Evolutionary conservation across 2,888 invertebrate species (phyloP), one percentile per base, ranked within the genome.

Genomic region (Zhengitettix transpicula): DNA sequence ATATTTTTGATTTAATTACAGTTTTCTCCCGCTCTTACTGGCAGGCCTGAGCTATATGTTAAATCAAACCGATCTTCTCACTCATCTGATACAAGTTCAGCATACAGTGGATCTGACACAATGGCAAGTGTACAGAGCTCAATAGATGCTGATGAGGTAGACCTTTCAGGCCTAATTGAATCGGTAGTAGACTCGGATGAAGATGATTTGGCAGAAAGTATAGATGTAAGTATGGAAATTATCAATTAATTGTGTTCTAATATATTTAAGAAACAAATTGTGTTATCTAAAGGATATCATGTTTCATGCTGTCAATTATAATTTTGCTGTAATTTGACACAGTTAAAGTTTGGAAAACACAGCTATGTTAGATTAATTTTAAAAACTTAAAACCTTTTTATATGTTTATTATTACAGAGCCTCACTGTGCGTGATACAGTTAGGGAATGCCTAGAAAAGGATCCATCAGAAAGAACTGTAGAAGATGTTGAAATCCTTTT

Each of bases 181-280:
- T 94, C 94, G 65, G 87, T 92, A 66, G 96, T 96, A 10, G 96
- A 96, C 74, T 94, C 93, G 53, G 95, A 96, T 75, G 95, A 95
- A 71, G 90, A 95, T 70, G 96, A 95, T 74, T 78, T 92, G 65
- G 89, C 89, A 55, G 91, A 92, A 71, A 89, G 88, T 73, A 88
- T 89, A 83, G 90, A 91, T 72, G 84, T 84, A 74, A 78, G 79
- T 75, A 28, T 54, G n/a, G 9, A 16, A 28, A 28, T 41, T 41
- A 47, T 41, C 28, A 28, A 28, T 28, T 5, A 28, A 28, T 28
- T 28, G 28, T 2, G 28, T 28, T 28, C 28, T 28, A 28, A 28
- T 28, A 28, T 28, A 28, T 28, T 28, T 28, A 28, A 28, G 7
- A 28, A 5, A 28, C 7, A 28, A 28, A 28, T 28, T 28, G 2